Percentiles rank a stretch among this genome's conserved stretches.
Evolutionary conservation across 2,888 invertebrate genomes (phyloP).

Genomic region (Odontothrips loti): DNA sequence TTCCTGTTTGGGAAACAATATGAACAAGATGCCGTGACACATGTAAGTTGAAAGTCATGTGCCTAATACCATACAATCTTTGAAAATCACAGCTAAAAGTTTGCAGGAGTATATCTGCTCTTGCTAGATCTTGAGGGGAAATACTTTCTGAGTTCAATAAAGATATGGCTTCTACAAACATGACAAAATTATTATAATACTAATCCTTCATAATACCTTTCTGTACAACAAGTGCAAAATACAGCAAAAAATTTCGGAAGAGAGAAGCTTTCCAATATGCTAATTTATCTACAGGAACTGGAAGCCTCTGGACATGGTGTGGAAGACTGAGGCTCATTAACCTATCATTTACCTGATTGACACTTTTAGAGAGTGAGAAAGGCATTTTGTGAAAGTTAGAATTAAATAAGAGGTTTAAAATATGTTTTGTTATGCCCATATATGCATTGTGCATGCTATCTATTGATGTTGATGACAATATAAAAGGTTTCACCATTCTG

Average conservation of each 20-base stretch:
- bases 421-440: neutral
- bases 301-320: neutral
- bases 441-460: neutral
- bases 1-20: neutral
- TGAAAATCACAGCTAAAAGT: neutral
- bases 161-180: neutral
- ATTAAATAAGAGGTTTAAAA: neutral
- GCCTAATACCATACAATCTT: neutral
- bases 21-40: neutral
- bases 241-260: neutral
- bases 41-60: neutral
- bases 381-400: neutral
- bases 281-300: neutral
- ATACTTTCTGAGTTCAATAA: neutral
- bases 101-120: neutral
- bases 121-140: neutral
- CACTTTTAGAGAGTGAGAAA: neutral
- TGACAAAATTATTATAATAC: too few species aligned
- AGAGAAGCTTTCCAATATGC: neutral
- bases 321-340: neutral
- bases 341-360: neutral
- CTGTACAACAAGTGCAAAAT: neutral
- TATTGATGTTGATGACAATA: neutral
- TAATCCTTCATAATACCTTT: neutral
- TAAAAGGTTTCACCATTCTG: neutral